Percentiles rank a stretch among this genome's conserved stretches.
Conservation (phyloP, 2,888 invertebrate genomes). For the Folsomia candida region DNA sequence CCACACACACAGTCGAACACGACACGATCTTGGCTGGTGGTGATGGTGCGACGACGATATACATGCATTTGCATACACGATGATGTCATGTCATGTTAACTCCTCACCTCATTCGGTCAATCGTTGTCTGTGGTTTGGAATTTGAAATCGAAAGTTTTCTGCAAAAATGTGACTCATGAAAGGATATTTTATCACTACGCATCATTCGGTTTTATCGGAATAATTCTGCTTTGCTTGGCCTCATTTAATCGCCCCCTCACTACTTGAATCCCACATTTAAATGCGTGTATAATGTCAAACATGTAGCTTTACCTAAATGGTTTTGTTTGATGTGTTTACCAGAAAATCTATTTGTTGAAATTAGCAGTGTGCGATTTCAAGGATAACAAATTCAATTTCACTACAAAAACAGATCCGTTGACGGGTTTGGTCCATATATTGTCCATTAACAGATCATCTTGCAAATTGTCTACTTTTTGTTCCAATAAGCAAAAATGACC, state of each 20-base stretch:
- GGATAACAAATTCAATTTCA: no score
- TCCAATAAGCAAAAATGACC: neutral
- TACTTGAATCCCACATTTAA: neutral
- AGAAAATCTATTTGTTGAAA: no score
- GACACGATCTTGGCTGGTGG: neutral
- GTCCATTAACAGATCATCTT: neutral
- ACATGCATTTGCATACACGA: neutral
- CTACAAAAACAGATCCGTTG: no score
- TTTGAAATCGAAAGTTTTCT: neutral
- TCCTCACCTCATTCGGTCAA: neutral
- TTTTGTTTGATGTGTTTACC: no score
- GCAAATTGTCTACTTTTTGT: neutral
- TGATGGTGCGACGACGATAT: neutral
- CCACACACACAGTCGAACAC: neutral
- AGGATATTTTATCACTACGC: neutral
- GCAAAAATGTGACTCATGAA: neutral
- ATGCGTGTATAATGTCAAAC: neutral
- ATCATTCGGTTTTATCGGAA: neutral
- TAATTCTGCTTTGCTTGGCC: neutral
- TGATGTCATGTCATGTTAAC: no score
- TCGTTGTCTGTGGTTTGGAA: neutral
- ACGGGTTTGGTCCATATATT: neutral
- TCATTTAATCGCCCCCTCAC: neutral
- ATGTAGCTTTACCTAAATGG: no score
- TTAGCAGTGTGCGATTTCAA: no score